Conservation (phyloP, 2,888 invertebrate genomes). For the Eupithecia exiguata region DNA sequence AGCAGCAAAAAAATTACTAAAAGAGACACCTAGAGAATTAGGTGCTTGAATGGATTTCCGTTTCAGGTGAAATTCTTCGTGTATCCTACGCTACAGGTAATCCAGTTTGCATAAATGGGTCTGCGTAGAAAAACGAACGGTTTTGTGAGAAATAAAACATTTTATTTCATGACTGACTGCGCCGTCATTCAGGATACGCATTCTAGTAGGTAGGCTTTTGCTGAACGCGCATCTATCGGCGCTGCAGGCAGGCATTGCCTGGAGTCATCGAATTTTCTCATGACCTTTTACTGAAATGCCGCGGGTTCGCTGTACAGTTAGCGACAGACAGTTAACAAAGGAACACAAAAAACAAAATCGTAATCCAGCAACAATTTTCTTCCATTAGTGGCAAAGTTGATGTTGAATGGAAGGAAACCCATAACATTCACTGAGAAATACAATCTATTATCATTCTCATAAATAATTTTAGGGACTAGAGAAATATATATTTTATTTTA, state of each 20-base stretch:
- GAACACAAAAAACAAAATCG: not conserved
- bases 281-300: too few relatives aligned
- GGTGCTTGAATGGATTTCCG: not conserved
- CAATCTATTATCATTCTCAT: too few relatives aligned
- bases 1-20: not conserved
- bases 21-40: not conserved
- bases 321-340: too few relatives aligned
- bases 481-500: too few relatives aligned
- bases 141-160: not conserved
- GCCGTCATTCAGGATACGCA: not conserved
- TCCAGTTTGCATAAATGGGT: not conserved
- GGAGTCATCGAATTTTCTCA: too few relatives aligned
- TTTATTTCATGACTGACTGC: not conserved
- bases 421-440: not conserved
- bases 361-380: not conserved
- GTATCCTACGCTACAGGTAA: not conserved
- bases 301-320: too few relatives aligned
- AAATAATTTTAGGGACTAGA: too few relatives aligned
- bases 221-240: too few relatives aligned
- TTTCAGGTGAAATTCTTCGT: not conserved
- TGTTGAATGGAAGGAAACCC: not conserved
- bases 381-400: not conserved
- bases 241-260: too few relatives aligned
- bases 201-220: not conserved
- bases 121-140: not conserved